Evolutionary conservation across 2,888 invertebrate genomes (phyloP).

Genomic region (Caenorhabditis zanzibari): DNA sequence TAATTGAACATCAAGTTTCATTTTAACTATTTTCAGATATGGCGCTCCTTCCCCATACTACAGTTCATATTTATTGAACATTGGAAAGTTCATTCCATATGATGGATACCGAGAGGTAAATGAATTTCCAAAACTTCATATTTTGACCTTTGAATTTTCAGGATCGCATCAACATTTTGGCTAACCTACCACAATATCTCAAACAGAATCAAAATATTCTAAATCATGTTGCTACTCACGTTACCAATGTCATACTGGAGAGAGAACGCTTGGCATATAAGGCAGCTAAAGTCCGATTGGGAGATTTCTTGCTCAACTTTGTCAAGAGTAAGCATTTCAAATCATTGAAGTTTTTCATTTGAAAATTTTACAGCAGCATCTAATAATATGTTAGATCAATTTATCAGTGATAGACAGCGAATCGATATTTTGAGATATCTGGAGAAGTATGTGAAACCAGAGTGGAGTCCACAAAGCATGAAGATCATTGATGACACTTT

Average conservation of each 20-base stretch:
- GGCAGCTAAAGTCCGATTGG: no score
- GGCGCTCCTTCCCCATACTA: no score
- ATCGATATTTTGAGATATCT: conserved; percentile 10
- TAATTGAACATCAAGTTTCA: no score
- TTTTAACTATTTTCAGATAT: no score
- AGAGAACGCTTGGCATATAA: neutral
- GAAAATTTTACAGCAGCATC: neutral
- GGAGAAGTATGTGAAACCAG: conserved; percentile 13
- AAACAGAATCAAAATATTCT: neutral
- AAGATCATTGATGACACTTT: neutral
- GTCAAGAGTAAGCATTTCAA: no score
- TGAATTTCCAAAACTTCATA: neutral
- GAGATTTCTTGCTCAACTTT: no score
- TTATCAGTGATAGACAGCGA: neutral
- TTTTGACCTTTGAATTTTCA: neutral
- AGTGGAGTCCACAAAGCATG: no score
- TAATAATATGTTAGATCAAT: neutral
- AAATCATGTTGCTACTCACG: no score
- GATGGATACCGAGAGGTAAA: neutral
- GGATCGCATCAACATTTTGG: conserved; percentile 17
- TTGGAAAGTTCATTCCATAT: neutral
- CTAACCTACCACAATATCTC: neutral
- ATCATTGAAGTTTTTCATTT: no score
- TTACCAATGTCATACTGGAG: neutral
- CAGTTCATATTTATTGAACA: neutral